Conservation (phyloP, 2,113 vertebrate species). For the Halichoerus grypus region DNA sequence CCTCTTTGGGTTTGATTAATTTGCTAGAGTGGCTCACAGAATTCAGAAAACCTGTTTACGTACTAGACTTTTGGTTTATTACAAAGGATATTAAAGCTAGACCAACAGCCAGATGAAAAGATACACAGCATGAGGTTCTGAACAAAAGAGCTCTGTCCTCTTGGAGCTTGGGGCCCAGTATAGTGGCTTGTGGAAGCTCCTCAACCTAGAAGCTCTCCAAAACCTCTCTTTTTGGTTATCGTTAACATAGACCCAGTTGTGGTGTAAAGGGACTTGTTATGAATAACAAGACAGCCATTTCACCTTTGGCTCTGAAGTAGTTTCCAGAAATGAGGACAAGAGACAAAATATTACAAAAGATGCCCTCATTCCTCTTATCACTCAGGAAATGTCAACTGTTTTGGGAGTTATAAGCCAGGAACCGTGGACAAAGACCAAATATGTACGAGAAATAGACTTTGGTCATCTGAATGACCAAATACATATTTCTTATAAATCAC, state of each 20-base stretch:
- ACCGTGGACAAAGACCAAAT: background rate
- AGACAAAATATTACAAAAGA: background rate
- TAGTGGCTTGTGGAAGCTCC: background rate
- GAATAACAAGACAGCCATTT: background rate
- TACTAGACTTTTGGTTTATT: background rate
- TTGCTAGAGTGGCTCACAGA: background rate
- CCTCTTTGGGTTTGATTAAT: background rate
- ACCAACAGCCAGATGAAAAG: background rate
- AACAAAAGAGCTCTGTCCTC: background rate
- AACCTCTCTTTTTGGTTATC: background rate
- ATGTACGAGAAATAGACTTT: background rate
- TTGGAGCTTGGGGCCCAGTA: background rate
- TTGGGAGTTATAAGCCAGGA: background rate
- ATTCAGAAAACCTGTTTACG: background rate
- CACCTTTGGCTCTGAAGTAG: background rate
- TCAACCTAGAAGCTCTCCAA: background rate
- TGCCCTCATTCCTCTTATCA: background rate
- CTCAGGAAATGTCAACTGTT: background rate
- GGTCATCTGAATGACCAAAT: background rate
- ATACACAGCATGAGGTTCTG: background rate
- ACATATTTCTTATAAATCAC: background rate
- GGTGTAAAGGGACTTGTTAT: background rate
- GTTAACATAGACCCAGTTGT: background rate
- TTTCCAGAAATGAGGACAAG: background rate
- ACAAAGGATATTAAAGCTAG: background rate